Percentiles rank a stretch among this genome's conserved stretches.
Conservation (phyloP, 2,797 vertebrate genomes). For the Chrosomus eos region DNA sequence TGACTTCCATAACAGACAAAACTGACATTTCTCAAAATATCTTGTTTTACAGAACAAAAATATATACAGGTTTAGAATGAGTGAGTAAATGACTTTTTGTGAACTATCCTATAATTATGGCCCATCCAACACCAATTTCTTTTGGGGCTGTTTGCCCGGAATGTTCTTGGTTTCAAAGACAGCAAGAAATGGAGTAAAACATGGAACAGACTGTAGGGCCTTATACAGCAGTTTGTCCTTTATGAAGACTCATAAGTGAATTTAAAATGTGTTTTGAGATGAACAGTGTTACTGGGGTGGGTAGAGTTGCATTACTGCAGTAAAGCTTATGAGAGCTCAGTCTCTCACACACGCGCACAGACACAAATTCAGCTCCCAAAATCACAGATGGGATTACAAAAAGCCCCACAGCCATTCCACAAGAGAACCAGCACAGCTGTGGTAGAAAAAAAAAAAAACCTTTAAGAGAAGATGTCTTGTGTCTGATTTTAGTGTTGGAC, state of each 20-base stretch:
- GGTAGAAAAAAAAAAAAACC: conserved; percentile 59
- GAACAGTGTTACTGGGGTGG: not conserved
- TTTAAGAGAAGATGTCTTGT: conserved; percentile 44
- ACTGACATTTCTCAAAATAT: not conserved
- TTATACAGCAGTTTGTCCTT: not conserved
- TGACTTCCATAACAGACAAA: not conserved
- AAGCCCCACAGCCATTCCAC: conserved; percentile 65
- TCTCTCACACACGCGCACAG: not conserved
- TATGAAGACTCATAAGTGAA: not conserved
- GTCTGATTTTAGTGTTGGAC: conserved; percentile 43
- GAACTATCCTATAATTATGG: not conserved
- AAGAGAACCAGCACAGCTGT: conserved; percentile 70
- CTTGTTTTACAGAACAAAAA: not conserved
- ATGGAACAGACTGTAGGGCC: not conserved
- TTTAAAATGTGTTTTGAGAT: conserved; percentile 23
- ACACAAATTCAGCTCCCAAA: conserved; percentile 9
- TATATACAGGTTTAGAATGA: not conserved
- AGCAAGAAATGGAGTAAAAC: not conserved
- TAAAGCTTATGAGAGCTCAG: not conserved
- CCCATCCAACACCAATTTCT: conserved; percentile 1
- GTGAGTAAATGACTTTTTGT: not conserved
- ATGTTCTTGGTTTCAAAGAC: not conserved
- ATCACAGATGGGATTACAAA: conserved; percentile 76
- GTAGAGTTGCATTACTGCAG: not conserved
- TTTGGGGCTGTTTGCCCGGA: not conserved